These are phyloP conservation scores for Oreotrochilus melanogaster DNA, from an alignment of 2,113 vertebrate species.

Conservation along the genomic window DNA sequence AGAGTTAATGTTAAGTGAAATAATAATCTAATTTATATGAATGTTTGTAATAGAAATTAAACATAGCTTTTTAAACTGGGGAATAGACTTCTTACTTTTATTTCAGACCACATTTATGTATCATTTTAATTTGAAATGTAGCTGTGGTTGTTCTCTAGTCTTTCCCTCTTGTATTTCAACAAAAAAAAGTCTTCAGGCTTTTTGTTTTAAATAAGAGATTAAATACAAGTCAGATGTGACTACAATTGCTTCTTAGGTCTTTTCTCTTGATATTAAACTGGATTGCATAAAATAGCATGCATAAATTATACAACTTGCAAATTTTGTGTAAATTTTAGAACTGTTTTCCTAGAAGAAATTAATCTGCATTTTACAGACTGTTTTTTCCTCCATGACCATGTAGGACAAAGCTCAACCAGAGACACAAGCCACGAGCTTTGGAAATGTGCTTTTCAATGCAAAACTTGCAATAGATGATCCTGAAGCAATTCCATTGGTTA, in stretches of 20 bases:
- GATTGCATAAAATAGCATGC: background rate
- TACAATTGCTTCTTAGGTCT: background rate
- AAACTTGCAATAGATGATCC: conserved; percentile 89
- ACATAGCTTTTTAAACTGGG: background rate
- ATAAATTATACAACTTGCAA: background rate
- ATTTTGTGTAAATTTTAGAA: background rate
- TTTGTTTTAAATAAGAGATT: background rate
- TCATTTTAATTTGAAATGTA: background rate
- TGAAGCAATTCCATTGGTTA: conserved; percentile 85
- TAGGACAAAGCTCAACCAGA: conserved; percentile 95
- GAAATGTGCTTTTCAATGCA: conserved; percentile 88
- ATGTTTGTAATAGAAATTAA: background rate
- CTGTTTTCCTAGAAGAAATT: background rate
- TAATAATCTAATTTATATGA: background rate
- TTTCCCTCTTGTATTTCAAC: background rate
- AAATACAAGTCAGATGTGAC: background rate
- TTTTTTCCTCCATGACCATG: background rate
- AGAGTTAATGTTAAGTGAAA: background rate
- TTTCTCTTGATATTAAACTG: background rate
- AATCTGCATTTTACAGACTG: background rate
- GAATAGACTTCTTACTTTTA: background rate
- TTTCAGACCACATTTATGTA: background rate
- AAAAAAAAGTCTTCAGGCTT: background rate
- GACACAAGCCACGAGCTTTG: conserved; percentile 87
- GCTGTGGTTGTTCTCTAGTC: background rate